phyloP scores from a whole-genome alignment of 1,140 invertebrate genomes.

The Cylas formicarius region DNA sequence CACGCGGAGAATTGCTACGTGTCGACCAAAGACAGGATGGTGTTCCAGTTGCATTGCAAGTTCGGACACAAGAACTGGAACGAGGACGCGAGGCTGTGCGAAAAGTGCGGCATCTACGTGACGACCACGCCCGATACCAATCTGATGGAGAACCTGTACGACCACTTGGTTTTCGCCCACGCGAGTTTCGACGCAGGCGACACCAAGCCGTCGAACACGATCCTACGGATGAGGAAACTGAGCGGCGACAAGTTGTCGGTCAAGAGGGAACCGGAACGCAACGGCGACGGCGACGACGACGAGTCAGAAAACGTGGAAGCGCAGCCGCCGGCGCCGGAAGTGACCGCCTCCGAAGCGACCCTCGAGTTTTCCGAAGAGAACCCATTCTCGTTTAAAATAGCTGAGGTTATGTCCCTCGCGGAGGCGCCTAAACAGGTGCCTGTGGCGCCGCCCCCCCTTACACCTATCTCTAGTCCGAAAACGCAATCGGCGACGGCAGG shows the following conservation, averaged over 20 bases:
- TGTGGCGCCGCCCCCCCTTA: conserved; percentile 3
- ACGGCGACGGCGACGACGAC: conserved; percentile 11
- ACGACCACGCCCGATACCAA: conserved; percentile 6
- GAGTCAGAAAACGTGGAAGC: not conserved
- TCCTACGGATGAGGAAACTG: conserved; percentile 23
- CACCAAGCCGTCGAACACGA: not conserved
- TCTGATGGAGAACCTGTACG: conserved; percentile 23
- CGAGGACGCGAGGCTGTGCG: conserved; percentile 12
- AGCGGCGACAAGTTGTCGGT: conserved; percentile 33
- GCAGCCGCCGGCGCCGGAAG: not conserved
- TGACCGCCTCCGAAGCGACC: not conserved
- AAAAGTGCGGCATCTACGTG: conserved; percentile 19
- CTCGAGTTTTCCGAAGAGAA: conserved; percentile 22
- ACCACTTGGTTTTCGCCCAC: conserved; percentile 24
- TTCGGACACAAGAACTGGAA: conserved; percentile 18
- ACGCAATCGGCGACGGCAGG: not conserved
- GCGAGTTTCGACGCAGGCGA: conserved; percentile 12
- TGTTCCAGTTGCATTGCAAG: conserved; percentile 31
- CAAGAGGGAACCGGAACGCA: conserved; percentile 12
- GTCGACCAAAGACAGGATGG: conserved; percentile 20
- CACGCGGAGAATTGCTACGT: conserved; percentile 29
- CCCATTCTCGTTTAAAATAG: conserved; percentile 31
- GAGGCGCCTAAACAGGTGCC: conserved; percentile 9
- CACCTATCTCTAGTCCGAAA: conserved; percentile 1
- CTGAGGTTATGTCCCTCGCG: conserved; percentile 30